Evolutionary conservation across 1,140 invertebrate genomes (phyloP), one percentile per base, ranked within the genome.

Genomic region (Pogonomyrmex barbatus): DNA sequence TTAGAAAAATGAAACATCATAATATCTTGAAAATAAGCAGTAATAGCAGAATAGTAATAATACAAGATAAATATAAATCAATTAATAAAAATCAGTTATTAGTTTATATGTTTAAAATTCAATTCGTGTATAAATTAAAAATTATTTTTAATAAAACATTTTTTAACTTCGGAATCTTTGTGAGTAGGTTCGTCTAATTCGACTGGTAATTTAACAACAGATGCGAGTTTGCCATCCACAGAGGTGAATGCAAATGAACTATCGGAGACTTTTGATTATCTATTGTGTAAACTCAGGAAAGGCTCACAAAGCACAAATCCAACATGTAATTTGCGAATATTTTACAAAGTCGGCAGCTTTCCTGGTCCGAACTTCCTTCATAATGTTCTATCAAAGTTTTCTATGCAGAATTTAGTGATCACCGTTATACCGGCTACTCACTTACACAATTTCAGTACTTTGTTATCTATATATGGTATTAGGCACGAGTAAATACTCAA

Each of bases 371-470:
- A 94, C 63, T 90, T 96, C n/a, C 94, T 97, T 76, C 93, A 96
- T 5, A 91, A 95, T 78, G 95, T 95, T 10, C 92, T 97, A 24
- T 92, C 95, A 12, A 94, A 95, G 67, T 96, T 96, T 89, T 94
- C 95, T 73, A 95, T 90, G 84, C 94, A 95, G 73, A 96, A 95
- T 86, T 95, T 97, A 88, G 96, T 97, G 52, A 96, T 97, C 65
- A 97, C 97, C 10, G 95, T 97, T 63, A 95, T 98, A 94, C 98
- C 98, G 58, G 97, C 97, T 79, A 96, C 96, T 87, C 96, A 97
- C 93, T 95, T 98, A 91, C 97, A 97, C 93, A 97, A 97, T 94
- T 96, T 97, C 88, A 96, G 96, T 95, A 97, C 97, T 89, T 97
- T 97, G 94, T 95, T 98, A 85, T 97, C 97, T 84, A 96, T 98